Evolutionary conservation across 53 echinoderm and acorn worm species (phyloP), one percentile per base, ranked within the genome.

Genomic region (Echinometra lucunter): DNA sequence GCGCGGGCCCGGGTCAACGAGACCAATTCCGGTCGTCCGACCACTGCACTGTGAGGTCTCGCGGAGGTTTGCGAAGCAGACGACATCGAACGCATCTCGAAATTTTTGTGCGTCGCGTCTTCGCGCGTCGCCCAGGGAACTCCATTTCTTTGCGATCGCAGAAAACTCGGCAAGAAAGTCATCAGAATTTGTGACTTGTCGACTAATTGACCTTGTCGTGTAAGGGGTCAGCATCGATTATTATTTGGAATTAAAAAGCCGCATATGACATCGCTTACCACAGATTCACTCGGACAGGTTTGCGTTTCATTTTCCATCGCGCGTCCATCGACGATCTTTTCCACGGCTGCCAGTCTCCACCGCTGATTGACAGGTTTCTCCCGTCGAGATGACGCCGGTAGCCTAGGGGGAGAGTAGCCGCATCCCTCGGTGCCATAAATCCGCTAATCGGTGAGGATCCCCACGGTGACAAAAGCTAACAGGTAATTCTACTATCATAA

Each of bases 401-500:
- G 63, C 90, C 90, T 60, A 90, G 45, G 58, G 90, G 90, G 90
- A 90, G 90, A 57, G 63, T 60, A 57, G 58, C 90, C 90, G 90
- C 90, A 60, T 90, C 90, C 66, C 90, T 40, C 32, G 90, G 90
- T 40, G 90, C 35, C 63, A 58, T 37, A 57, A 90, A 90, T 90
- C 90, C 90, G 90, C 57, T 90, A 90, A 90, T 90, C 90, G 57
- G 7, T 90, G 66, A 88, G 90, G 21, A 57, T 63, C 90, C 90
- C 90, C 90, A 56, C 38, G 58, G 90, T 90, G 90, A 90, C 63
- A 90, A 21, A 58, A 55, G 15, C 88, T 56, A 88, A 88, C 57
- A 60, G 90, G 90, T 90, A 90, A 90, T 90, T 90, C 60, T 90
- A 90, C 90, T 90, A 90, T 90, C 90, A 90, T 90, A 90, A 90